Base-by-base conservation (phyloP, 2,888 invertebrate species). In the Pammene fasciana region DNA sequence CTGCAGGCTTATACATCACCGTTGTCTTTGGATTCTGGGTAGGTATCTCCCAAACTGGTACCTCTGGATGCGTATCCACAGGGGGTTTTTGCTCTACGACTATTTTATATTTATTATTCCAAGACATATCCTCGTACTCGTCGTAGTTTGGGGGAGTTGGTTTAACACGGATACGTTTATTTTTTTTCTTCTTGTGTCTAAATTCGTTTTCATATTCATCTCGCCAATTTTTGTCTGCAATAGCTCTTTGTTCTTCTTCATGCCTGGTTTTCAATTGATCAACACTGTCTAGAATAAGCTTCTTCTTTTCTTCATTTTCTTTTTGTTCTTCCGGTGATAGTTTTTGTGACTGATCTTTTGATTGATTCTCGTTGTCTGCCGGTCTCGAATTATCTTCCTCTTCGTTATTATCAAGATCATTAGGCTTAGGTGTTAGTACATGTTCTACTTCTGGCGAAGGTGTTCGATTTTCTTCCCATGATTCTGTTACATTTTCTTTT, bases 231-330 rank as follows among this genome's bases (percentile, higher is more conserved):
- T 84, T 89, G 70, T 91, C 89, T 11, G 86, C 82, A 75, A 91
- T 85, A 2, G 75, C 73, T 74, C 82, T 82, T 72, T 90, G 90
- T 78, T 92, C 92, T 72, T 82, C 75, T 13, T 83, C 86, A 70
- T 92, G 92, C 16, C 89, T 82, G 68, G 82, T 78, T 79, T 91
- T 92, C 13, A 92, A 75, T 52, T 88, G 86, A 68, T 92, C 92
- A 6, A 92, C 90, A 67, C 84, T 83, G 14, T 82, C 82, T 48
- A 92, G 77, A 72, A 92, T 86, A 67, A 80, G 83, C 5, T 85
- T 81, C 75, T 91, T 91, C 70, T 82, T 89, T 0, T 80, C 85
- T 77, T 90, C 90, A 62, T 77, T 87, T 77, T 89, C 88, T 66
- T 70, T 82, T 57, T 80, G 80, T 48, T 88, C 87, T 48, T 83